Base-by-base conservation (phyloP, 2,888 invertebrate species). In the Synergus itoensis region DNA sequence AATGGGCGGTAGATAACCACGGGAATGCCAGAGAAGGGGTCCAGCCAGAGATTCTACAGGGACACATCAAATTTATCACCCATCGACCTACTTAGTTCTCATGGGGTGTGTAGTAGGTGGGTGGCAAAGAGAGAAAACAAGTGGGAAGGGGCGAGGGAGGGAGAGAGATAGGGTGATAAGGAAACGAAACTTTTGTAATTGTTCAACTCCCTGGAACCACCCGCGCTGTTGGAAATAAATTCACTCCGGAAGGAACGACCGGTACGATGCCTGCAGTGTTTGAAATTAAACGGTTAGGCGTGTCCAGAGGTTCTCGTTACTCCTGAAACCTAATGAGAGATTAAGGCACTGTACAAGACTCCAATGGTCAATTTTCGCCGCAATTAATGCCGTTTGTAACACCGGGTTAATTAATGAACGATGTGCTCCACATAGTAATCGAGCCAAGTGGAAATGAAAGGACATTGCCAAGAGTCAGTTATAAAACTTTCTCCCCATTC, bases 131-230 rank as follows among this genome's bases (percentile, higher is more conserved):
- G 73, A 73, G 53, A 73, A 73, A 48, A 73, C n/a, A 16, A 53
- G 28, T 3, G 45, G 14, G 48, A 28, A 21, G 53, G n/a, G 45
- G 4, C 7, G 53, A 53, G 53, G n/a, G 16, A 5, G 7, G n/a
- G 53, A n/a, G 14, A 45, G 67, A 45, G 69, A 69, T 48, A 69
- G 8, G 21, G 60, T 11, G 36, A 36, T 28, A 73, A 73, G 83
- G 80, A 79, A 48, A 75, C 80, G 76, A 85, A 87, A 90, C 88
- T 89, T 89, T 88, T 84, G 86, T 88, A 88, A 90, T 90, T 87
- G 89, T 87, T 88, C 85, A 79, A 84, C 84, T 83, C 83, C 80
- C 81, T 79, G 60, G 67, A 48, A 77, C 79, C 77, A 62, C 77
- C 63, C 4, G 60, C 78, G 79, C 77, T 76, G 48, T 69, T 81